Evolutionary conservation across 2,113 vertebrate genomes (phyloP).

Genomic region (Manacus vitellinus): DNA sequence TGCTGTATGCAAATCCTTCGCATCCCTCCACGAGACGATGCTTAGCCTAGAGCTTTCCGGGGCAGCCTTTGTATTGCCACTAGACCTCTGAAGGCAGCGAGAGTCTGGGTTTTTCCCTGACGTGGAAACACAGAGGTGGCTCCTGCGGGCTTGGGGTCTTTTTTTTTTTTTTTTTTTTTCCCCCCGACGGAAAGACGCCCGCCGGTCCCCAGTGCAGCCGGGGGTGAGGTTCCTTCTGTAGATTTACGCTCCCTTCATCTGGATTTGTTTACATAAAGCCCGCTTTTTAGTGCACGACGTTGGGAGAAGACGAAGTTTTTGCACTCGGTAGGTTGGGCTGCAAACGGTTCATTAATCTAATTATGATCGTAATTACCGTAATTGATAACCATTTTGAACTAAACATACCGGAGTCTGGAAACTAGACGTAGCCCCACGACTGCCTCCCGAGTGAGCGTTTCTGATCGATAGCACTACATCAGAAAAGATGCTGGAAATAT

Average conservation of each 20-base stretch:
- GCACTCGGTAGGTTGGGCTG: conserved; percentile 71
- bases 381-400: conserved; percentile 80
- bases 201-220: conserved; percentile 35
- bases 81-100: conserved; percentile 66
- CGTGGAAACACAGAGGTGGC: conserved; percentile 72
- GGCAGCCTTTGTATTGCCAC: conserved; percentile 77
- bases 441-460: conserved; percentile 32
- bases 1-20: neutral
- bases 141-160: conserved; percentile 62
- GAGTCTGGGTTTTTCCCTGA: conserved; percentile 51
- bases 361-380: conserved; percentile 80
- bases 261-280: conserved; percentile 76
- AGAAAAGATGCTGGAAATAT: conserved; percentile 50
- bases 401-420: conserved; percentile 61
- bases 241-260: conserved; percentile 65
- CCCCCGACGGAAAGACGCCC: conserved; percentile 55
- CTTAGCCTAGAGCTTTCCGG: conserved; percentile 74
- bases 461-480: conserved; percentile 14
- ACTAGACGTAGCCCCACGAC: conserved; percentile 56
- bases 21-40: conserved; percentile 48
- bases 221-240: conserved; percentile 64
- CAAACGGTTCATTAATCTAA: conserved; percentile 81
- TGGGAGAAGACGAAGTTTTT: conserved; percentile 72
- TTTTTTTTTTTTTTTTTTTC: neutral
- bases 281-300: conserved; percentile 58